Evolutionary conservation across 2,888 invertebrate species (phyloP).

Genomic region (Apodemia hepburni): DNA sequence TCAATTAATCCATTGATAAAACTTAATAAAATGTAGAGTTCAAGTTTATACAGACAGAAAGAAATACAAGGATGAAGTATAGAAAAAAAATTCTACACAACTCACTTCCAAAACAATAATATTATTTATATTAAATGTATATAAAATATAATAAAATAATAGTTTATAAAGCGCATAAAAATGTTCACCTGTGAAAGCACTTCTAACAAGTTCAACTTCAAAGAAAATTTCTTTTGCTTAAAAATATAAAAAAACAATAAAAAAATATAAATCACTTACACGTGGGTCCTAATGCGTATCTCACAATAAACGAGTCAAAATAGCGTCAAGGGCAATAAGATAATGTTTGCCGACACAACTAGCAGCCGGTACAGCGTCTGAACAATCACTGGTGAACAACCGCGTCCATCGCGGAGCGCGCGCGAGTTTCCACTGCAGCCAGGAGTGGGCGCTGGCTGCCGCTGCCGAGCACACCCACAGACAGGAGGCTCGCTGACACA

Average conservation of each 20-base stretch:
- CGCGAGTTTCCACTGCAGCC: conserved; percentile 22
- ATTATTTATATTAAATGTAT: no score
- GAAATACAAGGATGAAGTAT: no score
- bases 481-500: conserved; percentile 11
- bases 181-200: no score
- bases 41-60: no score
- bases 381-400: conserved; percentile 18
- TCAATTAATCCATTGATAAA: no score
- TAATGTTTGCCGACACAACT: conserved; percentile 35
- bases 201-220: neutral
- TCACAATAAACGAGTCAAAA: conserved; percentile 45
- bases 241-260: conserved; percentile 12
- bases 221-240: neutral
- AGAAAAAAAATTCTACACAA: no score
- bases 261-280: conserved; percentile 47
- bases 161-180: no score
- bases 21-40: no score
- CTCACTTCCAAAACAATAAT: no score
- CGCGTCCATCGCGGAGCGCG: conserved; percentile 21
- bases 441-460: conserved; percentile 24
- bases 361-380: conserved; percentile 27
- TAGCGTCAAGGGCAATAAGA: conserved; percentile 53
- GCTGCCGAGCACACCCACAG: neutral
- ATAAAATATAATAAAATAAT: no score
- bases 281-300: conserved; percentile 36